Conservation (phyloP, 2,797 vertebrate species). For the Darevskia nairensis region DNA sequence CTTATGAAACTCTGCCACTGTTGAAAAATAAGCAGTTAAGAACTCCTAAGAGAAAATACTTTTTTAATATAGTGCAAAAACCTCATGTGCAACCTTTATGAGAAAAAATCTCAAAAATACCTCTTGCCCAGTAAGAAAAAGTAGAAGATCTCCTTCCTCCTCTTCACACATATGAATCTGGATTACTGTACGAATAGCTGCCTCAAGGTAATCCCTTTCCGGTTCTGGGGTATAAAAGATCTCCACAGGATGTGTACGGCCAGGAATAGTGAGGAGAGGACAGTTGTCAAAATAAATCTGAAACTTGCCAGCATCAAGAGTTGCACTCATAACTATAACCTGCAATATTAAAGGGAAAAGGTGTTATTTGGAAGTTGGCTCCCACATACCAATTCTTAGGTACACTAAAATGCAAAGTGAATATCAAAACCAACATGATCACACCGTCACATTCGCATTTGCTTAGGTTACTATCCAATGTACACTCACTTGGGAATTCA, state of each 20-base stretch:
- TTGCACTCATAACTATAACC: slow-evolving; percentile 98
- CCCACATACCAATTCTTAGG: neutral
- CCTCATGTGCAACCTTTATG: neutral
- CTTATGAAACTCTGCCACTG: neutral
- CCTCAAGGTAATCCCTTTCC: slow-evolving; percentile 95
- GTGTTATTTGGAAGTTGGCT: neutral
- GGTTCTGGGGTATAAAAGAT: slow-evolving; percentile 98
- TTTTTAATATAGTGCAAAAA: neutral
- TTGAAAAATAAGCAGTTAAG: neutral
- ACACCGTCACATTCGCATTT: neutral
- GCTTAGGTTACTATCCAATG: neutral
- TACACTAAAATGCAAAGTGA: neutral
- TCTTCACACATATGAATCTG: slow-evolving; percentile 98
- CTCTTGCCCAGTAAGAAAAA: slow-evolving; percentile 97
- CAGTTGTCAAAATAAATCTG: slow-evolving; percentile 97
- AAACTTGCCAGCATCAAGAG: slow-evolving; percentile 96
- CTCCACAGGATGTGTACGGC: slow-evolving; percentile 96
- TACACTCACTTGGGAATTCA: neutral
- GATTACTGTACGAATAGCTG: slow-evolving; percentile 94
- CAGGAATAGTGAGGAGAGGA: slow-evolving; percentile 94
- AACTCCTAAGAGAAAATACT: neutral
- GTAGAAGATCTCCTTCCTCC: slow-evolving; percentile 91
- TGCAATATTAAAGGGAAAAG: slow-evolving; percentile 64
- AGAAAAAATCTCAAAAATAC: slow-evolving; percentile 72
- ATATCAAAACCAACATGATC: neutral